Conservation (phyloP, 2,888 invertebrate genomes). For the Cryptocephalus primarius region DNA sequence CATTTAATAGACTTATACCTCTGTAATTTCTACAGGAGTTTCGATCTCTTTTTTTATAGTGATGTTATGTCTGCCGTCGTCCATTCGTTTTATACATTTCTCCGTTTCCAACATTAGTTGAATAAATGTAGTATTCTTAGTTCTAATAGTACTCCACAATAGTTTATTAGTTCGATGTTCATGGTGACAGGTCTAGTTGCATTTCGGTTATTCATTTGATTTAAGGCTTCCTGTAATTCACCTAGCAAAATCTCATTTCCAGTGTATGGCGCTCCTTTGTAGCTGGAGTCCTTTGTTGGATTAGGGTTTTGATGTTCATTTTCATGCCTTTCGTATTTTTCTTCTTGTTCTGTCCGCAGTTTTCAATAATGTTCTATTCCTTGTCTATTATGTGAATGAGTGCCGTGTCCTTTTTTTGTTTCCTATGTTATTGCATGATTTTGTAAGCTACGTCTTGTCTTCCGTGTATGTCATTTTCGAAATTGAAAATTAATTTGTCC, state of each 20-base stretch:
- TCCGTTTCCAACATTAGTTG: too few species aligned
- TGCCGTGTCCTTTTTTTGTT: neutral
- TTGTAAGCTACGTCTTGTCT: neutral
- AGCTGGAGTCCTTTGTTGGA: neutral
- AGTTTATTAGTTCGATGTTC: too few species aligned
- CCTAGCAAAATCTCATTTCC: neutral
- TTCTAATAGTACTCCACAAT: too few species aligned
- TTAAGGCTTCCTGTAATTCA: neutral
- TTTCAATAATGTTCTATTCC: neutral
- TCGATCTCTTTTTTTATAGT: too few species aligned
- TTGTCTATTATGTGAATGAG: neutral
- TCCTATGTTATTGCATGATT: neutral
- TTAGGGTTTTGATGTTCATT: neutral
- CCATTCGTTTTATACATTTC: too few species aligned
- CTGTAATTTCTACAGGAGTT: too few species aligned
- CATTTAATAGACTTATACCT: too few species aligned
- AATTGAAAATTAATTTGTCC: conserved; percentile 1
- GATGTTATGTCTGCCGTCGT: too few species aligned
- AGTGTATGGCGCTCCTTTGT: neutral
- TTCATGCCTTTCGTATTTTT: neutral
- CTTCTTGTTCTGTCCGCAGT: neutral
- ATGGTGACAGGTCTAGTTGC: neutral
- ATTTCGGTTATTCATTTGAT: neutral
- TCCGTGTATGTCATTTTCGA: neutral
- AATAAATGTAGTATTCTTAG: too few species aligned